phyloP scores from a whole-genome alignment of 2,113 vertebrate genomes.

The Lophura nycthemera region DNA sequence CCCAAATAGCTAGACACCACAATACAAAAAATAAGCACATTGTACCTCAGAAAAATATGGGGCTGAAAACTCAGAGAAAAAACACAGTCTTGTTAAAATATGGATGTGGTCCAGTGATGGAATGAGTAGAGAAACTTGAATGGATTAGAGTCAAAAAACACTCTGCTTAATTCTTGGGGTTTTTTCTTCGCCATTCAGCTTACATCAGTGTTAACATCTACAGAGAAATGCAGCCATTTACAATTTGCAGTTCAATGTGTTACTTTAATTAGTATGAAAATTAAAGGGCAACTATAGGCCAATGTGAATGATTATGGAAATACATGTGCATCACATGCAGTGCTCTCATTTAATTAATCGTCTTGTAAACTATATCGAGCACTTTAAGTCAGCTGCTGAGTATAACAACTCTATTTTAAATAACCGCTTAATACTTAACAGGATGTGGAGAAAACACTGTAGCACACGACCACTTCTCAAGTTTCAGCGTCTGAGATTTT shows the following conservation, averaged over 20 bases:
- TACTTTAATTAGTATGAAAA: slow-evolving; percentile 85
- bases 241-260: slow-evolving; percentile 77
- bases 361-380: slow-evolving; percentile 80
- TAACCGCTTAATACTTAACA: slow-evolving; percentile 81
- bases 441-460: slow-evolving; percentile 75
- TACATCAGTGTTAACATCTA: slow-evolving; percentile 75
- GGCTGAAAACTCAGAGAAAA: slow-evolving; percentile 45
- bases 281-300: slow-evolving; percentile 82
- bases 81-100: slow-evolving; percentile 73
- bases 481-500: slow-evolving; percentile 81
- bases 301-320: slow-evolving; percentile 81
- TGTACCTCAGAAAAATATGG: slow-evolving; percentile 71
- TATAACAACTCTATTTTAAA: slow-evolving; percentile 81
- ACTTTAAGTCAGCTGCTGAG: slow-evolving; percentile 78
- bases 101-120: slow-evolving; percentile 70
- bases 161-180: slow-evolving; percentile 61
- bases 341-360: slow-evolving; percentile 82
- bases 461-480: slow-evolving; percentile 75
- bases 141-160: slow-evolving; percentile 71
- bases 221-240: slow-evolving; percentile 74
- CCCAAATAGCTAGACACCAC: slow-evolving; percentile 65
- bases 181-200: slow-evolving; percentile 71
- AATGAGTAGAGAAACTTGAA: slow-evolving; percentile 71
- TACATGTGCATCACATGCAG: slow-evolving; percentile 81
- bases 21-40: slow-evolving; percentile 57